Percentiles rank a stretch among this genome's conserved stretches.
phyloP scores from a whole-genome alignment of 2,113 vertebrate genomes.

The Mesocricetus auratus region DNA sequence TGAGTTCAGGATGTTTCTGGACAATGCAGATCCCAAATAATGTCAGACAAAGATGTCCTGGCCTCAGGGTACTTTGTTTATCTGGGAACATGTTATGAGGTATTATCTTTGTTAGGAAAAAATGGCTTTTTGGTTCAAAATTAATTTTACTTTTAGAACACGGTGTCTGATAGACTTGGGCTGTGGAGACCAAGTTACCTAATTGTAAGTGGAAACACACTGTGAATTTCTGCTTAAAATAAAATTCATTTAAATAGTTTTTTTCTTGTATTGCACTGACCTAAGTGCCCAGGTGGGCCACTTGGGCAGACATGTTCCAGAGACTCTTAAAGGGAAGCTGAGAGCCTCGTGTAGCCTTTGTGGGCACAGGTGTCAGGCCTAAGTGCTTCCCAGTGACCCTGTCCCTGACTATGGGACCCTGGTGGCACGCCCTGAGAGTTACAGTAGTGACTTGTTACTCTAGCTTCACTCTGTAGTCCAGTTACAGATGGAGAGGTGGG shows the following conservation, averaged over 20 bases:
- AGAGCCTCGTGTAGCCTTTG: accelerated
- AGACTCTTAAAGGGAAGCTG: not conserved
- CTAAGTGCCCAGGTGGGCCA: too few relatives aligned
- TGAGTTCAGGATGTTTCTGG: not conserved
- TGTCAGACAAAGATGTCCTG: not conserved
- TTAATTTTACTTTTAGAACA: not conserved
- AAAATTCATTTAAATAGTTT: not conserved
- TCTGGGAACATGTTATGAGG: not conserved
- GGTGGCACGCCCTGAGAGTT: accelerated
- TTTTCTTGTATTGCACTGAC: not conserved
- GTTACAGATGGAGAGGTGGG: not conserved
- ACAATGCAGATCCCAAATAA: not conserved
- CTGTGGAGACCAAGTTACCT: not conserved
- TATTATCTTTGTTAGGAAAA: not conserved
- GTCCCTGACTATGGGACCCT: not conserved
- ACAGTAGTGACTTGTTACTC: accelerated
- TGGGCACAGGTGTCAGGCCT: not conserved
- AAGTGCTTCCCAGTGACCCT: not conserved
- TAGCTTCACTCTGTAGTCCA: not conserved
- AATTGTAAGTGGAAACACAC: not conserved
- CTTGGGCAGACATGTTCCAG: accelerated
- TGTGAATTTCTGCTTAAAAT: not conserved
- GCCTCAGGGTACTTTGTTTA: not conserved
- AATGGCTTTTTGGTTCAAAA: not conserved
- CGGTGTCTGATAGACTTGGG: not conserved